phyloP scores from a whole-genome alignment of 2,888 invertebrate species.

The Acanthosepion lycidas region DNA sequence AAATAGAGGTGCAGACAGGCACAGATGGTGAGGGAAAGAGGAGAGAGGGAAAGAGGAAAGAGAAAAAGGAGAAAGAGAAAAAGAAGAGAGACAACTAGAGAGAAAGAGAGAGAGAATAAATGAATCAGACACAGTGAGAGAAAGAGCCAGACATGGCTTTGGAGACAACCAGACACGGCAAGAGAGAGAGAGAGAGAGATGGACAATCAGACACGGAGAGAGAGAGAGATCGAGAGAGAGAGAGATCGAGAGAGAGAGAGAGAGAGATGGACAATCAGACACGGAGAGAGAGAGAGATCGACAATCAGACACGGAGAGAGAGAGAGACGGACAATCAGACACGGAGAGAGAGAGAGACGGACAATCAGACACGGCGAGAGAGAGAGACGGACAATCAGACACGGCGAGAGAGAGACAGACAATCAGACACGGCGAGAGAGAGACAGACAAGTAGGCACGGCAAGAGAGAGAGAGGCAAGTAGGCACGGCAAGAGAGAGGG shows the following conservation, averaged over 20 bases:
- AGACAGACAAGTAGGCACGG: fast-evolving
- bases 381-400: not conserved
- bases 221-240: too few relatives aligned
- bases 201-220: too few relatives aligned
- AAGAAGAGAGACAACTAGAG: too few relatives aligned
- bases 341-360: not conserved
- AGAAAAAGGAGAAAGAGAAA: not conserved
- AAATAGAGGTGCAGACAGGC: not conserved
- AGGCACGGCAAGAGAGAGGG: not conserved
- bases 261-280: not conserved
- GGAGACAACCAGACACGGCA: not conserved
- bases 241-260: not conserved
- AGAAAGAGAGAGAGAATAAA: too few relatives aligned
- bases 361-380: not conserved
- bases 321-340: not conserved
- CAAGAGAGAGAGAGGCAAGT: not conserved
- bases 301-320: not conserved
- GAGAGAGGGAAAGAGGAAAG: too few relatives aligned
- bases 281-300: not conserved
- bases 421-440: not conserved
- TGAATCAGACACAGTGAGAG: too few relatives aligned
- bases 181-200: not conserved
- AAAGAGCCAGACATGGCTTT: not conserved
- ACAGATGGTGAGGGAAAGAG: not conserved
- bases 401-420: not conserved